Conservation (phyloP, 92 coral and sea anemone genomes). For the Ricordea florida region DNA sequence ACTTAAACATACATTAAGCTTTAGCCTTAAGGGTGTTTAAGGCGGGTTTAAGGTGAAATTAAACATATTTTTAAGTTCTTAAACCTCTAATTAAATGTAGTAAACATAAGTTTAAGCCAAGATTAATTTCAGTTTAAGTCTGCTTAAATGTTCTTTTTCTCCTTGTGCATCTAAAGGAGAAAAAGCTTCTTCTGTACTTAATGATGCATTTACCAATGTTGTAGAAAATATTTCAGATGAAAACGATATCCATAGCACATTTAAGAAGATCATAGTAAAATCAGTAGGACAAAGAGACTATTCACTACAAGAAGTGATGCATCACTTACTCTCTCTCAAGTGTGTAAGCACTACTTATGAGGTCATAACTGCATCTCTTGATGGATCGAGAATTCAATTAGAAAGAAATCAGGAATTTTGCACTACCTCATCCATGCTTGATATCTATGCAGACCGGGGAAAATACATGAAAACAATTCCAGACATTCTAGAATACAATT, state of each 20-base stretch:
- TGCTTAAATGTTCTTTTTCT: too few relatives aligned
- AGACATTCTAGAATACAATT: slow-evolving; percentile 36
- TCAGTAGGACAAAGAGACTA: slow-evolving; percentile 65
- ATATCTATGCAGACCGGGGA: slow-evolving; percentile 49
- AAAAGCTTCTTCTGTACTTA: slow-evolving; percentile 55
- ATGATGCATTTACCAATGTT: slow-evolving; percentile 66
- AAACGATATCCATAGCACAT: slow-evolving; percentile 34
- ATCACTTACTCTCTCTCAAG: slow-evolving; percentile 59
- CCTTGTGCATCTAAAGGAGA: slow-evolving; percentile 63
- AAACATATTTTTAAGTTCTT: too few relatives aligned
- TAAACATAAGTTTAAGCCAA: too few relatives aligned
- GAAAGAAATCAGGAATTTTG: slow-evolving; percentile 10
- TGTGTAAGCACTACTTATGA: slow-evolving; percentile 54
- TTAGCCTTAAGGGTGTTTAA: too few relatives aligned
- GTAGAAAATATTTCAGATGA: slow-evolving; percentile 22
- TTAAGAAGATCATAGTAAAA: slow-evolving; percentile 64
- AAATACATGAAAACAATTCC: slow-evolving; percentile 37
- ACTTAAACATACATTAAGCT: too few relatives aligned
- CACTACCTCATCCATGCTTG: slow-evolving; percentile 46
- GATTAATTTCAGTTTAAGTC: too few relatives aligned
- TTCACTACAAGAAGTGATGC: slow-evolving; percentile 74
- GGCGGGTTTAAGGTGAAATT: too few relatives aligned
- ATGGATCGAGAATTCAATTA: slow-evolving; percentile 56
- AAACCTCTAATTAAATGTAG: too few relatives aligned
- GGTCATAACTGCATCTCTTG: slow-evolving; percentile 43